These are phyloP conservation scores for Onychomys torridus DNA, from an alignment of 2,797 vertebrate species.

Conservation along the genomic window DNA sequence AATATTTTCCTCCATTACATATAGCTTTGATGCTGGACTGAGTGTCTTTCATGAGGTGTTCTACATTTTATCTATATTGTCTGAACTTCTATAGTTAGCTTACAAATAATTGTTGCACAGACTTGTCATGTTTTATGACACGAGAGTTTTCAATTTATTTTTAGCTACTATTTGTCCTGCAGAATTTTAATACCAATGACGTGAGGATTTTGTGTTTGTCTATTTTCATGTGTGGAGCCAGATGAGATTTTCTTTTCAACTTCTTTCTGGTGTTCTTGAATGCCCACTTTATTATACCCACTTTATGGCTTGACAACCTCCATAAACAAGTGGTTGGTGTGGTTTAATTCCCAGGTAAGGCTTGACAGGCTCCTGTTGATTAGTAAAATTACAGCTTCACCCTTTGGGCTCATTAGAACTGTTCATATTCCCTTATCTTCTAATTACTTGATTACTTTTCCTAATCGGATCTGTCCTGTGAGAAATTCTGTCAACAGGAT, in stretches of 20 bases:
- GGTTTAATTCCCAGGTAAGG: neutral
- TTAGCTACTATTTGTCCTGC: neutral
- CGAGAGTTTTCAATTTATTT: neutral
- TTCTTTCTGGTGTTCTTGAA: neutral
- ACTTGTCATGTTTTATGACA: neutral
- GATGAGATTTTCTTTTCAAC: neutral
- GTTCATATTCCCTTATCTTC: neutral
- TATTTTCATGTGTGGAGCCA: neutral
- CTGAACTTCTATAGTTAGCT: neutral
- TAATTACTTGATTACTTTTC: conserved; percentile 21
- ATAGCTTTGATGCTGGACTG: neutral
- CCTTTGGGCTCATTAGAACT: neutral
- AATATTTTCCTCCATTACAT: neutral
- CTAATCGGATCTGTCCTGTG: neutral
- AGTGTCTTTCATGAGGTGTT: neutral
- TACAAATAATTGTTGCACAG: neutral
- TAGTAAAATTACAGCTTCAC: neutral
- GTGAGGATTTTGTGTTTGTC: neutral
- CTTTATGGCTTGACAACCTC: neutral
- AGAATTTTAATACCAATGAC: neutral
- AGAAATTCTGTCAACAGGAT: neutral
- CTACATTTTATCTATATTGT: neutral
- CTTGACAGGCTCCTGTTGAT: neutral
- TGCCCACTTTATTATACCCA: neutral
- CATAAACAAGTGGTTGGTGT: neutral